phyloP scores from a whole-genome alignment of 2,113 vertebrate genomes.

The Dendropsophus ebraccatus region DNA sequence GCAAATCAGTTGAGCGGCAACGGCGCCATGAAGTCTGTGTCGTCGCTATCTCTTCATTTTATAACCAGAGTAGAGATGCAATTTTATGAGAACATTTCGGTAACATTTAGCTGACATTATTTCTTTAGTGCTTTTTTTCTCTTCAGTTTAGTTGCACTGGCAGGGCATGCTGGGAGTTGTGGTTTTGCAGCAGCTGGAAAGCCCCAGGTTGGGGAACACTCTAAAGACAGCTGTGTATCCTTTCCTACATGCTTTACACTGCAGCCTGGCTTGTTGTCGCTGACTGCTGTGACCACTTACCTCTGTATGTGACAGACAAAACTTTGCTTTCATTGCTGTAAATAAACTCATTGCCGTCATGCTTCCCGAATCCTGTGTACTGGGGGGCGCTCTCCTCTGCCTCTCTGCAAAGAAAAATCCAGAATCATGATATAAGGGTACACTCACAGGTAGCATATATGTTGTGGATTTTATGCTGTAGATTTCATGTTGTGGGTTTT shows the following conservation, averaged over 20 bases:
- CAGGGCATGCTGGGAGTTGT: too few relatives aligned
- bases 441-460: too few relatives aligned
- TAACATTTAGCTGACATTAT: too few relatives aligned
- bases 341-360: conserved; percentile 69
- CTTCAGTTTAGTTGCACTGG: too few relatives aligned
- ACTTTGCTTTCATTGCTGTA: conserved; percentile 69
- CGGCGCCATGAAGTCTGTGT: neutral
- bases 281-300: conserved; percentile 63
- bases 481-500: too few relatives aligned
- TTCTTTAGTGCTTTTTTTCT: neutral
- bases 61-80: too few relatives aligned
- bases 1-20: neutral
- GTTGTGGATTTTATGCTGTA: too few relatives aligned
- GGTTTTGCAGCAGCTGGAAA: too few relatives aligned
- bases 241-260: neutral
- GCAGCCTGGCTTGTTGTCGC: neutral
- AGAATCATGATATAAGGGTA: too few relatives aligned
- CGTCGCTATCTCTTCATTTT: neutral
- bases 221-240: too few relatives aligned
- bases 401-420: neutral
- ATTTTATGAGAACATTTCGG: neutral
- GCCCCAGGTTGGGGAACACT: too few relatives aligned
- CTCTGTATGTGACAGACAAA: conserved; percentile 72
- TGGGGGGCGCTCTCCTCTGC: conserved; percentile 1
- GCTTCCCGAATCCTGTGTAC: conserved; percentile 71